Evolutionary conservation across 1,140 invertebrate species (phyloP).

Genomic region (Cryptotermes secundus): DNA sequence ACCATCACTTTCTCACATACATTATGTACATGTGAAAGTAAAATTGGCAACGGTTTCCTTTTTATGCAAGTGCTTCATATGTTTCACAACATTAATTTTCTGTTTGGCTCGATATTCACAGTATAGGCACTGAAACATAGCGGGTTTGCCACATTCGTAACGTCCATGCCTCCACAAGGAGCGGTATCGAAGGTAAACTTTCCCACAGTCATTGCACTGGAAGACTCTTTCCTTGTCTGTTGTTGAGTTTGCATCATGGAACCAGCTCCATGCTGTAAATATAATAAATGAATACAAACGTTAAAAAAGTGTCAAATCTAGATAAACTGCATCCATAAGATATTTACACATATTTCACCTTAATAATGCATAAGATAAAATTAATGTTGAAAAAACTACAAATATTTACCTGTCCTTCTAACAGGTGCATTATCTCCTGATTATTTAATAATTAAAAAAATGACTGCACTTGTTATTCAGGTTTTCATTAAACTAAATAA

Average conservation of each 20-base stretch:
- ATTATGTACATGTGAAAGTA: too few relatives aligned
- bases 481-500: too few relatives aligned
- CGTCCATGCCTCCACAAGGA: constrained; percentile 26
- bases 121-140: constrained; percentile 41
- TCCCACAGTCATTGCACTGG: constrained; percentile 75
- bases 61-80: constrained; percentile 10
- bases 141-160: constrained; percentile 42
- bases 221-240: constrained; percentile 25
- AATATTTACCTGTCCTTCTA: not conserved
- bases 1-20: too few relatives aligned
- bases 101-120: constrained; percentile 42
- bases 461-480: too few relatives aligned
- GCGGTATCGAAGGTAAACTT: constrained; percentile 78
- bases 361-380: not conserved
- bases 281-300: not conserved
- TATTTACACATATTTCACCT: not conserved
- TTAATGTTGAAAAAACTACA: too few relatives aligned
- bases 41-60: not conserved
- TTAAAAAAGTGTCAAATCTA: too few relatives aligned
- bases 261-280: not conserved
- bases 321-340: too few relatives aligned
- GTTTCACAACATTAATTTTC: constrained; percentile 27
- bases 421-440: too few relatives aligned
- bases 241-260: not conserved
- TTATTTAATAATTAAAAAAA: too few relatives aligned